Evolutionary conservation across 2,797 vertebrate genomes (phyloP).

Genomic region (Enteromius afrohamiltoni): DNA sequence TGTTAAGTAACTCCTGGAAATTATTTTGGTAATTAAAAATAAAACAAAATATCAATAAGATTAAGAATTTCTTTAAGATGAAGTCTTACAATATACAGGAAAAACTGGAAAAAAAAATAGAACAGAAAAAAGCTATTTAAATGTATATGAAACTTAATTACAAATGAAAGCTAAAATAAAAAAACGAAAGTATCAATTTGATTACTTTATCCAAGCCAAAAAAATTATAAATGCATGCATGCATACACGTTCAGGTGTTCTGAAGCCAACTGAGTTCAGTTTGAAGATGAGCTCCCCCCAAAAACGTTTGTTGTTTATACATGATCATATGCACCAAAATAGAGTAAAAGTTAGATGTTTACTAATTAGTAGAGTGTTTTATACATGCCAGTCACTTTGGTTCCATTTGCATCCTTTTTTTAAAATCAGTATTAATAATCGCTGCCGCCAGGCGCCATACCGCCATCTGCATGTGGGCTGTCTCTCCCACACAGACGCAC

Average conservation of each 20-base stretch:
- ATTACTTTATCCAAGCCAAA: too few relatives aligned
- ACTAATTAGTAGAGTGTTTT: neutral
- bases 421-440: neutral
- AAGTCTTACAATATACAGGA: neutral
- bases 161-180: too few relatives aligned
- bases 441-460: neutral
- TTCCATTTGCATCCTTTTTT: slow-evolving; percentile 19
- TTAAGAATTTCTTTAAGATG: too few relatives aligned
- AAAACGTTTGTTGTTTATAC: neutral
- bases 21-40: neutral
- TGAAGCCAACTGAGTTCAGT: neutral
- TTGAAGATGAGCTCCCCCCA: neutral
- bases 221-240: too few relatives aligned
- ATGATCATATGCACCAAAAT: neutral
- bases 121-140: too few relatives aligned
- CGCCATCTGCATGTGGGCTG: slow-evolving; percentile 30
- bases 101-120: neutral
- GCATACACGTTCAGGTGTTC: neutral
- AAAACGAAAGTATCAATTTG: neutral
- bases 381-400: neutral
- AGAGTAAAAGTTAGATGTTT: neutral
- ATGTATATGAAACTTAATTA: neutral
- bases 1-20: neutral
- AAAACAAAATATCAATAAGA: neutral
- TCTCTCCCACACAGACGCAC: slow-evolving; percentile 20